Evolutionary conservation across 2,888 invertebrate genomes (phyloP), one percentile per base, ranked within the genome.

Genomic region (Drosophila mayaguana): DNA sequence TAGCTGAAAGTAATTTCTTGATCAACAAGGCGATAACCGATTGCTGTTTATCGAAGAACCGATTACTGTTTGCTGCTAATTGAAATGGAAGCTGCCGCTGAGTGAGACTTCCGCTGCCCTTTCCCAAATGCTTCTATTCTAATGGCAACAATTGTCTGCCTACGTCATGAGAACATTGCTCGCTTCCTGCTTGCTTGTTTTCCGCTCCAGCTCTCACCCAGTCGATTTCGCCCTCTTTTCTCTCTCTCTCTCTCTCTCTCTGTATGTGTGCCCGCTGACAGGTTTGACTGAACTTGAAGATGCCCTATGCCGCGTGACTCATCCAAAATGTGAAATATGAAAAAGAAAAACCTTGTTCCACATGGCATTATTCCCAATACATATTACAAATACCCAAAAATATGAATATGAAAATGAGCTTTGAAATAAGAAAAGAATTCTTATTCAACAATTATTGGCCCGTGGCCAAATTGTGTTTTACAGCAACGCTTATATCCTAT

Each of bases 381-480:
- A 78, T 50, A 68, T 54, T 53, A 53, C 60, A 60, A 69, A 75
- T 64, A 75, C 69, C 16, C 56, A 43, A 56, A 56, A 55, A 42
- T 28, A 42, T 42, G 34, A 42, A 56, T 42, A 63, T 40, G 32
- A 55, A 28, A 32, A 42, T 9, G 25, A 32, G n/a, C 48, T 28
- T 38, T 32, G 32, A 34, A 38, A 53, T 22, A 38, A 53, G 42
- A 56, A 43, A 28, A n/a, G 60, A 43, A 43, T 63, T 54, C 50
- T 54, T 65, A 48, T 79, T 79, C 77, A 75, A 80, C 75, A 77
- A 75, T 77, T 71, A 77, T 80, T 77, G 77, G 77, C 63, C n/a
- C n/a, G 12, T 9, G 36, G 75, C 77, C 77, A 77, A 78, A 53
- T 48, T 48, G 22, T 51, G 45, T 42, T 67, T 53, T 66, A 43